These are phyloP conservation scores for Drosophila mauritiana DNA, from an alignment of 1,140 invertebrate species.

Conservation along the genomic window DNA sequence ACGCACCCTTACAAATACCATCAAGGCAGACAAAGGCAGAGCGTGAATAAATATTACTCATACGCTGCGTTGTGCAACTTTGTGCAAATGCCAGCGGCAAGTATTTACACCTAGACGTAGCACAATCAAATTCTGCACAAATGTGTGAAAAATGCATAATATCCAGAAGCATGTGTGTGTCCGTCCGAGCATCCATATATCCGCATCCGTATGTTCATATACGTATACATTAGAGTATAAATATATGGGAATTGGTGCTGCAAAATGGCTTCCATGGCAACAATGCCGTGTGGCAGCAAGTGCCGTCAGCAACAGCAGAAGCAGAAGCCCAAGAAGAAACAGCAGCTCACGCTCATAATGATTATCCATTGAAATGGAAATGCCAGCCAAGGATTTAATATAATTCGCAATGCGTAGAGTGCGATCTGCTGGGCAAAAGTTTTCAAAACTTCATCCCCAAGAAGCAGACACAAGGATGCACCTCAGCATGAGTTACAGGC, in stretches of 20 bases:
- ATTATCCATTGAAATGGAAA: conserved; percentile 84
- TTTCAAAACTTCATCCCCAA: conserved; percentile 46
- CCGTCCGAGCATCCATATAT: conserved; percentile 20
- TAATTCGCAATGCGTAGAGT: conserved; percentile 74
- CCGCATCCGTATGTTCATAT: conserved; percentile 1
- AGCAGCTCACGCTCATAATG: conserved; percentile 76
- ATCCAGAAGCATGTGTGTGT: conserved; percentile 52
- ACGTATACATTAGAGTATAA: neutral
- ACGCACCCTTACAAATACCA: conserved; percentile 29
- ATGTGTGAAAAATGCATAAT: conserved; percentile 80
- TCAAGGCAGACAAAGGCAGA: conserved; percentile 73
- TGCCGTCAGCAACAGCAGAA: conserved; percentile 47
- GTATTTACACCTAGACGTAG: conserved; percentile 76
- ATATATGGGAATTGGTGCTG: conserved; percentile 9
- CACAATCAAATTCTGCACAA: conserved; percentile 75
- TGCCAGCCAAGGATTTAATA: conserved; percentile 81
- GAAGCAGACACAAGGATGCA: conserved; percentile 40
- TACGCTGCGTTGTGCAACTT: conserved; percentile 72
- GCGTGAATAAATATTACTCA: conserved; percentile 81
- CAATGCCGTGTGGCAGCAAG: conserved; percentile 43
- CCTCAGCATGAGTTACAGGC: conserved; percentile 66
- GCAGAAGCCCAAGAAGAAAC: conserved; percentile 28
- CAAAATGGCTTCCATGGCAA: conserved; percentile 66
- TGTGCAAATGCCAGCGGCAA: conserved; percentile 73
- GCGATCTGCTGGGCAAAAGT: conserved; percentile 60